Percentiles rank a stretch among this genome's conserved stretches.
Conservation (phyloP, 1,140 invertebrate species). For the Acromyrmex heyeri region DNA sequence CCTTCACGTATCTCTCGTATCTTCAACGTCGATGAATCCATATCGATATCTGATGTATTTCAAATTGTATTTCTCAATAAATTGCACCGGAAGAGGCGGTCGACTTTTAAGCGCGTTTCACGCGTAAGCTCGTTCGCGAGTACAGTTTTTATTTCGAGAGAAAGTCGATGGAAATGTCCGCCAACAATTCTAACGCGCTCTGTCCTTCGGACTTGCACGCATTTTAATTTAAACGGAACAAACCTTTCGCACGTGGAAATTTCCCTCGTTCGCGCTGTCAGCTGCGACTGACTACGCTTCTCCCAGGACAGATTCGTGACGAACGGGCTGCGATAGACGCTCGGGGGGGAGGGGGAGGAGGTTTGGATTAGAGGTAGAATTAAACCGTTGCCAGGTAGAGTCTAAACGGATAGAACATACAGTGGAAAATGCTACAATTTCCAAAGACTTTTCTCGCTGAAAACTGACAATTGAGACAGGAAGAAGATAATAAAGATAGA, state of each 20-base stretch:
- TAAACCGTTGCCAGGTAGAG: constrained; percentile 37
- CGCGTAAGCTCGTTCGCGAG: not conserved
- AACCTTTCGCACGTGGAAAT: constrained; percentile 70
- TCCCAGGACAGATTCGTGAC: constrained; percentile 58
- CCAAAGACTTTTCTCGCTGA: too few relatives aligned
- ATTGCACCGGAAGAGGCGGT: not conserved
- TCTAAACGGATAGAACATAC: not conserved
- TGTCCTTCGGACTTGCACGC: constrained; percentile 4
- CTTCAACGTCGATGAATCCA: not conserved
- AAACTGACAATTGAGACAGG: not conserved
- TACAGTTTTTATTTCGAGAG: constrained; percentile 19
- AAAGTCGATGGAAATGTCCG: constrained; percentile 41
- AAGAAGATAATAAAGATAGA: not conserved
- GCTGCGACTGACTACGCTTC: constrained; percentile 70
- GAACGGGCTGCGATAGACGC: constrained; percentile 35
- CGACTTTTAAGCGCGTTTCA: constrained; percentile 22
- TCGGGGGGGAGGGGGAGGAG: not conserved
- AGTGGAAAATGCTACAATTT: not conserved
- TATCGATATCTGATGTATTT: not conserved
- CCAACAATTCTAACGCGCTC: constrained; percentile 36
- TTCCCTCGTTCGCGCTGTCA: constrained; percentile 62
- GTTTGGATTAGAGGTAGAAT: constrained; percentile 39
- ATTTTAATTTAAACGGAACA: constrained; percentile 64
- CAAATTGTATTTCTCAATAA: constrained; percentile 40
- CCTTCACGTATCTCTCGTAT: not conserved